These are phyloP conservation scores for Drosophila greeni DNA, from an alignment of 2,888 invertebrate genomes.

Conservation along the genomic window DNA sequence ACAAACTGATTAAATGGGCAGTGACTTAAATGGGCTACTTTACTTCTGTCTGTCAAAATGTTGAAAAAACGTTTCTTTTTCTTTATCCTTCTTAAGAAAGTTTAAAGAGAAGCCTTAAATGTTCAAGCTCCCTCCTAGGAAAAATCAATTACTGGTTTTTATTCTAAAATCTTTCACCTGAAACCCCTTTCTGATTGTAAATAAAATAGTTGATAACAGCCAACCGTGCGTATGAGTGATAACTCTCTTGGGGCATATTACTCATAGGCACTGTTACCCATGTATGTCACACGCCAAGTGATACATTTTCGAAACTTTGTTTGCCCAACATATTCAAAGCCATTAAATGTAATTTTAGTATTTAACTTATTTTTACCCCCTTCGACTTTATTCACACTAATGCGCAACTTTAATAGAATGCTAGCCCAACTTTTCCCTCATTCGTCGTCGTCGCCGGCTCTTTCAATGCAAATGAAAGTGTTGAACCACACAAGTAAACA, in stretches of 20 bases:
- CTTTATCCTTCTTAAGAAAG: not conserved
- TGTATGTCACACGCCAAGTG: not conserved
- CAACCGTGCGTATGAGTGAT: slow-evolving; percentile 4
- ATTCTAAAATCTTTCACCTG: not conserved
- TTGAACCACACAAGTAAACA: slow-evolving; percentile 18
- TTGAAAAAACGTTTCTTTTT: not conserved
- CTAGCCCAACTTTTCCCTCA: slow-evolving; percentile 6
- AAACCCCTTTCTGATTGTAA: not conserved
- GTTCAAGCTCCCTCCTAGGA: not conserved
- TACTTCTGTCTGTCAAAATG: not conserved
- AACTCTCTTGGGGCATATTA: slow-evolving; percentile 1
- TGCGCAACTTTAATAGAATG: slow-evolving; percentile 14
- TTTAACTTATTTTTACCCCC: not conserved
- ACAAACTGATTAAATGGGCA: slow-evolving; percentile 16
- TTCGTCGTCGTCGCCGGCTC: not conserved
- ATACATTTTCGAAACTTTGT: slow-evolving; percentile 3
- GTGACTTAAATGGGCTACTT: slow-evolving; percentile 1
- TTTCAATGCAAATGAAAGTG: slow-evolving; percentile 42
- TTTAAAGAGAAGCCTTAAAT: no score
- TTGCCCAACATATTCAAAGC: slow-evolving; percentile 3
- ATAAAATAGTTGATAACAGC: not conserved
- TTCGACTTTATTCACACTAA: slow-evolving; percentile 3
- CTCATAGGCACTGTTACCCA: slow-evolving; percentile 13
- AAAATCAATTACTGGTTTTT: not conserved
- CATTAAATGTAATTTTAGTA: slow-evolving; percentile 1